Evolutionary conservation across 2,113 vertebrate species (phyloP).

Genomic region (Larimichthys crocea): DNA sequence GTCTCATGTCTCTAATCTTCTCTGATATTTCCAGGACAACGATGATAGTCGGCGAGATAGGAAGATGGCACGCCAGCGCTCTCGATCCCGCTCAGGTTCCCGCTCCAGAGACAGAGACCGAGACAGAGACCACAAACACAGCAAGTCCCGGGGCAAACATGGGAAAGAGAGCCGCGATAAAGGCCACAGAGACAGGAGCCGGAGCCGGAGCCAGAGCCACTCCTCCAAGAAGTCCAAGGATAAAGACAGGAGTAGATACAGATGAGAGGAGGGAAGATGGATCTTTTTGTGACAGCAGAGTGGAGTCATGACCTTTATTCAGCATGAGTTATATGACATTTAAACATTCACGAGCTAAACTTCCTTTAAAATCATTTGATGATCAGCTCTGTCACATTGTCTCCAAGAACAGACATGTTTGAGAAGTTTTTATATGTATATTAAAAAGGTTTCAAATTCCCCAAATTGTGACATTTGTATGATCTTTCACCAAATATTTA

Average conservation of each 20-base stretch:
- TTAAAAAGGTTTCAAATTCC: constrained; percentile 14
- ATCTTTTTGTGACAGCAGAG: not conserved
- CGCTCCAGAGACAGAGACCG: constrained; percentile 86
- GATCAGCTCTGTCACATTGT: not conserved
- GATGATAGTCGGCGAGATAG: constrained; percentile 84
- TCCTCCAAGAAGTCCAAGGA: constrained; percentile 90
- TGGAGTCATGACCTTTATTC: not conserved
- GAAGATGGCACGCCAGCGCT: constrained; percentile 79
- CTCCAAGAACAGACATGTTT: not conserved
- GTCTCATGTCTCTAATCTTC: not conserved
- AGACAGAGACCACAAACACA: constrained; percentile 82
- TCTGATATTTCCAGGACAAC: constrained; percentile 64
- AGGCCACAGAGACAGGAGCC: constrained; percentile 78
- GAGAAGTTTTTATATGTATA: constrained; percentile 1
- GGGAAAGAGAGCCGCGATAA: constrained; percentile 82
- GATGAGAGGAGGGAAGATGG: constrained; percentile 68
- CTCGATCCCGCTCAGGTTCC: constrained; percentile 68
- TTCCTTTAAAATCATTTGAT: not conserved
- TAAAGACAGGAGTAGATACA: constrained; percentile 88
- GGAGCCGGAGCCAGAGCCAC: constrained; percentile 81
- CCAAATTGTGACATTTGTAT: not conserved
- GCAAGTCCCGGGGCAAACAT: constrained; percentile 76
- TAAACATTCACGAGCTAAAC: not conserved
- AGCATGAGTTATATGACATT: not conserved
- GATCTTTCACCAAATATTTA: not conserved